Evolutionary conservation across 2,113 vertebrate genomes (phyloP).

Genomic region (Suncus etruscus): DNA sequence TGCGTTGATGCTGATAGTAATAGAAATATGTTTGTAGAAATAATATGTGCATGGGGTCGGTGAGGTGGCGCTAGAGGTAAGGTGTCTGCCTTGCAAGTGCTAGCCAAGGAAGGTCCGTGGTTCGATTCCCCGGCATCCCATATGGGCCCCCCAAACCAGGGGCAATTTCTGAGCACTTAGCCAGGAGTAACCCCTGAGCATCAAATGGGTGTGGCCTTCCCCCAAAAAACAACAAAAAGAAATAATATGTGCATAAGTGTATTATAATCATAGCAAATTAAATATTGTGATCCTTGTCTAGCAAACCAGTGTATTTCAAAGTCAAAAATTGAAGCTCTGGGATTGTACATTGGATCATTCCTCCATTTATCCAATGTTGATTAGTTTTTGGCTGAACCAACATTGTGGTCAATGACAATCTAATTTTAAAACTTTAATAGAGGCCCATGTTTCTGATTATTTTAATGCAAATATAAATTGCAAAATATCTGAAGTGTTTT

Average conservation of each 20-base stretch:
- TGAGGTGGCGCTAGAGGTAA: too few species aligned
- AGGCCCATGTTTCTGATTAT: constrained; percentile 34
- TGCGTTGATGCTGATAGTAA: neutral
- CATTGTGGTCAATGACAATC: neutral
- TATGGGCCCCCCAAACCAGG: too few species aligned
- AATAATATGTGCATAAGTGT: neutral
- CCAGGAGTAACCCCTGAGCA: too few species aligned
- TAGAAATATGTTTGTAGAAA: neutral
- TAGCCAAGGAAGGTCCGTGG: too few species aligned
- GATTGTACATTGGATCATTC: neutral
- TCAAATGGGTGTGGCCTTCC: too few species aligned
- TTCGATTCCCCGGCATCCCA: too few species aligned
- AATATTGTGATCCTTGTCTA: neutral
- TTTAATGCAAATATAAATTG: constrained; percentile 24
- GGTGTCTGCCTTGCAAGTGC: too few species aligned
- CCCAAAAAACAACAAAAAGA: constrained; percentile 1
- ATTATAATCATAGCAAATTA: neutral
- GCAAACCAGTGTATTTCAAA: neutral
- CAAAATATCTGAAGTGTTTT: constrained; percentile 41
- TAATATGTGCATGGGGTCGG: too few species aligned
- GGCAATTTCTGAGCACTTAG: too few species aligned
- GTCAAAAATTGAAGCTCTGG: neutral
- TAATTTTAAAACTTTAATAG: neutral
- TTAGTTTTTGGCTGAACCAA: neutral
- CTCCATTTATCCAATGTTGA: neutral